Evolutionary conservation across 2,113 vertebrate species (phyloP), one percentile per base, ranked within the genome.

Genomic region (Amazona guildingii): DNA sequence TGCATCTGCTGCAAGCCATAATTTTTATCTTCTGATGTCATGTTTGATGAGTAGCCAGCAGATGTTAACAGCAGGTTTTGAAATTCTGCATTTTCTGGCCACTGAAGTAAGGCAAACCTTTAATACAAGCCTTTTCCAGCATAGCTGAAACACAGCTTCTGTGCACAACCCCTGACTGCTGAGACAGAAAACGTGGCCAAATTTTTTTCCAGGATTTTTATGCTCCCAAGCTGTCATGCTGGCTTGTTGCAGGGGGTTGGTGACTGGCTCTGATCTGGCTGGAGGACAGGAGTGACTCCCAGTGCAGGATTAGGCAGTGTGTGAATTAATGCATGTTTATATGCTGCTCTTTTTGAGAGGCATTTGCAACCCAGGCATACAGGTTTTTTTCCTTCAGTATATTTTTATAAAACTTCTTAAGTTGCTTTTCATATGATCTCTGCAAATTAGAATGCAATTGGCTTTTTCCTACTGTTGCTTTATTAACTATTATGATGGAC

Each of bases 371-470:
- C 39, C 39, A 51, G 66, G 11, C 19, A 2, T 21, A 23, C 4
- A 9, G 37, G 3, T 23, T 77, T 88, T 88, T 64, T 64, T 19
- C 3, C 2, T 7, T 5, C 27, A 16, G 5, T 41, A 17, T 25
- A 29, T 81, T 88, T 80, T 63, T 25, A 82, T 62, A 16, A 29
- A 33, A 39, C 49, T 54, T 27, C 21, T 75, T 51, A 19, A 72
- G 54, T 55, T 63, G 27, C 44, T 77, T 87, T 80, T 93, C 44
- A 59, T 46, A 48, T 83, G 76, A 49, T 82, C 90, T 39, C 66
- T 70, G 62, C 85, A 82, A 76, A 81, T 46, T 63, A 10, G 14
- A 52, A 82, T 74, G 75, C 61, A 84, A 90, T 88, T 95, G 94
- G 35, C 68, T 83, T 52, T 61, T 83, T 91, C 90, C 72, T 88